These are phyloP conservation scores for Apis mellifera DNA, from an alignment of 1,140 invertebrate genomes.

Conservation along the genomic window DNA sequence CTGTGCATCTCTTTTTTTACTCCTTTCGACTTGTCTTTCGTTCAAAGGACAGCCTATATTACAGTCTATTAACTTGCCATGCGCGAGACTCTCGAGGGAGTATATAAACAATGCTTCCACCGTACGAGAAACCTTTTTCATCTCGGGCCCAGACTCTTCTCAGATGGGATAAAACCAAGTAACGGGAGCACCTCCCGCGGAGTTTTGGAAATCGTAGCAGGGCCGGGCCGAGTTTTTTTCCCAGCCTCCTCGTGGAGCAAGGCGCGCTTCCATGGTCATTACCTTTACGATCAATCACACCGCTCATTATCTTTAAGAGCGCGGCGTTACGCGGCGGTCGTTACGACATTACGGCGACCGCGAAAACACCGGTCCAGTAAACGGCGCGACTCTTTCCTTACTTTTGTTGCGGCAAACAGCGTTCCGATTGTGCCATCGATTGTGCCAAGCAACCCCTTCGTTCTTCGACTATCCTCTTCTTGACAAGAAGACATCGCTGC, in stretches of 20 bases:
- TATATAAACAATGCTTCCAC: conserved; percentile 26
- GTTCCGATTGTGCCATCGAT: no score
- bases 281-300: conserved; percentile 77
- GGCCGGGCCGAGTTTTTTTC: conserved; percentile 13
- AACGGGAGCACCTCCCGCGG: conserved; percentile 55
- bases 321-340: conserved; percentile 61
- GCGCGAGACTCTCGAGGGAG: neutral
- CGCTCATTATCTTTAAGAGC: conserved; percentile 77
- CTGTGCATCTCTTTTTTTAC: neutral
- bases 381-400: conserved; percentile 44
- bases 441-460: no score
- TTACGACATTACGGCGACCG: conserved; percentile 61
- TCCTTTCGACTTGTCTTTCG: neutral
- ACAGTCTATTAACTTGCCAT: neutral
- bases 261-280: conserved; percentile 70
- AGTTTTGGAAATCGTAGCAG: conserved; percentile 59
- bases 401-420: conserved; percentile 31
- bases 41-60: neutral
- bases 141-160: neutral
- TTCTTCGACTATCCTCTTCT: no score
- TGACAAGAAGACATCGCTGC: neutral
- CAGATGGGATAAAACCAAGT: conserved; percentile 17
- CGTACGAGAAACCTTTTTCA: conserved; percentile 7
- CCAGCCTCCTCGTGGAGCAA: neutral
- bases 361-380: conserved; percentile 35